Evolutionary conservation across 1,140 invertebrate genomes (phyloP), one percentile per base, ranked within the genome.

Genomic region (Chionoecetes opilio): DNA sequence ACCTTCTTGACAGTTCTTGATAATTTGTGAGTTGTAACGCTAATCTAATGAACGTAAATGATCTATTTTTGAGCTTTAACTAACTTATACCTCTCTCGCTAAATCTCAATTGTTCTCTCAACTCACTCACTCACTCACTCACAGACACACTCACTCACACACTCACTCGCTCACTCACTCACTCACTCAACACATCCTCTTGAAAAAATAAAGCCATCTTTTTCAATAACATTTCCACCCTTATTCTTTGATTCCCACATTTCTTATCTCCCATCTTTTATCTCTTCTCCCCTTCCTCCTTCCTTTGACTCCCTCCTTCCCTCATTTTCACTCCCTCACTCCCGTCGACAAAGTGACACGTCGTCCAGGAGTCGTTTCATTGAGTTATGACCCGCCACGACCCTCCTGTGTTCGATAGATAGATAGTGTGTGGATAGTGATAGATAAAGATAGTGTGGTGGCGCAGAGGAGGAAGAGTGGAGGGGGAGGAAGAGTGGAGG

Each of bases 271-370:
- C 9, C 63, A 75, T 75, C 63, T 75, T 26, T 75, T 75, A 75
- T 75, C 63, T 75, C 37, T 17, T 87, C 17, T 34, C 34, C 37
- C 17, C n/a, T 75, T n/a, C 63, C 3, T 75, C 63, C 63, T 21
- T 75, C 63, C 63, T 75, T 75, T n/a, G 21, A n/a, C 8, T 26
- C 63, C 63, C n/a, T 75, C 63, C 63, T 26, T n/a, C 63, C 63
- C 63, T 75, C 63, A 75, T 75, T 75, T 75, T 75, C 63, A 26
- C 63, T n/a, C 21, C 63, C 63, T 75, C 21, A 5, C n/a, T 5
- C 63, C 26, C 63, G 63, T n/a, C n/a, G 63, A 75, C 63, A 75
- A 75, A 26, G 63, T 75, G 63, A 75, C 63, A n/a, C 63, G 63
- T 75, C 63, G 63, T 75, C n/a, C 63, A 75, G 63, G 0, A 75